These are phyloP conservation scores for Troglohyphantes excavatus DNA, from an alignment of 2,888 invertebrate species.

Conservation along the genomic window DNA sequence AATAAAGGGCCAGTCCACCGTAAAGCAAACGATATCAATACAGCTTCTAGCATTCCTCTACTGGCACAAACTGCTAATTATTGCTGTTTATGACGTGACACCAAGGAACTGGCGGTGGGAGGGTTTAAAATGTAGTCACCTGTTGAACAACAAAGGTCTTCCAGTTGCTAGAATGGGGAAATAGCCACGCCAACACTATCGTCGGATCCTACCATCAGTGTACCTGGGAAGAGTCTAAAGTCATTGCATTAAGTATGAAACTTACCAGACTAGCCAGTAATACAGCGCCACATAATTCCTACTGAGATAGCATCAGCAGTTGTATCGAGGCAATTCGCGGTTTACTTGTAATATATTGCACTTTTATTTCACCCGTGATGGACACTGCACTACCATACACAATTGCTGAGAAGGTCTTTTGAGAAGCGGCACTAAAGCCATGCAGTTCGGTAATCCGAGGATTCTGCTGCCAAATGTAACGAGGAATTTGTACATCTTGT, in stretches of 20 bases:
- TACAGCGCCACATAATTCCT: neutral
- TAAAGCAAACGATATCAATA: neutral
- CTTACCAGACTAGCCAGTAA: neutral
- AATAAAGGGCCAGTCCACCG: neutral
- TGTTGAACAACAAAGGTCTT: neutral
- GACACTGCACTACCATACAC: neutral
- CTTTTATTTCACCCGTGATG: neutral
- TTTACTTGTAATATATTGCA: neutral
- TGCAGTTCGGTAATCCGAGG: neutral
- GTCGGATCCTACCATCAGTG: neutral
- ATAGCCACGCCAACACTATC: neutral
- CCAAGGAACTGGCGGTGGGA: neutral
- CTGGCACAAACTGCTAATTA: neutral
- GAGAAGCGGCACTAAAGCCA: neutral
- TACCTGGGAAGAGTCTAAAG: neutral
- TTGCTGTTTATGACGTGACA: neutral
- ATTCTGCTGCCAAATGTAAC: too few relatives aligned
- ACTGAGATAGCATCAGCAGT: neutral
- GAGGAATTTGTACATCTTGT: neutral
- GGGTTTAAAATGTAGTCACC: neutral
- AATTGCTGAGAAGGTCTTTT: neutral
- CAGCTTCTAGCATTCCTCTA: neutral
- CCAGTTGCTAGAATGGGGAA: neutral
- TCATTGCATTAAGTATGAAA: neutral
- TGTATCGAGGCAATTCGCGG: neutral